Base-by-base conservation (phyloP, 2,888 invertebrate species). In the Bellardia pandia region DNA sequence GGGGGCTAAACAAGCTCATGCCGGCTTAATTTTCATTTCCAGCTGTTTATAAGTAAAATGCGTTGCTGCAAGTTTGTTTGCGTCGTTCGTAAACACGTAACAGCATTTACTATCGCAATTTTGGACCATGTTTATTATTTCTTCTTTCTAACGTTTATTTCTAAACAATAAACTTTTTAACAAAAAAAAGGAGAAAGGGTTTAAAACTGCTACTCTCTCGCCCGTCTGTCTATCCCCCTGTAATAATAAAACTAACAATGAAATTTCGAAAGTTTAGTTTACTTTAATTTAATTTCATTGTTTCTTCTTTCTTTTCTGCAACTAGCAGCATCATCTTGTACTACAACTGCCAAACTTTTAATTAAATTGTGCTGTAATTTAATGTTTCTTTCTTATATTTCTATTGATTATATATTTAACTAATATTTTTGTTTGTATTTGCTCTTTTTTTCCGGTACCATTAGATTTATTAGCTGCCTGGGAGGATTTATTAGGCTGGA, bases 401-500 rank as follows among this genome's bases (percentile, higher is more conserved):
- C 48, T 62, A 33, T 48, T 13, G 11, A 66, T 74, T 45, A 42
- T 72, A 78, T 77, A 45, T 69, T 76, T 14, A 51, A 62, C 40
- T 71, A 72, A 51, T 58, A 53, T 60, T 64, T 79, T n/a, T 69
- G 42, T 48, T 58, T 76, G 42, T 71, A 69, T 58, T 89, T 90
- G 66, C n/a, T 80, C 23, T 42, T 77, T 88, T 71, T 45, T n/a
- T 53, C 82, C 2, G 78, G 56, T 88, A 77, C 68, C 68, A 71
- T 62, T 90, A 94, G 94, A 94, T 90, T 91, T 94, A 89, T 91
- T 94, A 90, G 93, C 92, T 78, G 93, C 93, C 88, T 94, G 94
- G 94, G 93, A 94, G 91, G 93, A 92, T 91, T 90, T 94, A 88
- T 90, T 93, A 66, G 91, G 90, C 89, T 94, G 94, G 94, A 94